Conservation (phyloP, 2,888 invertebrate genomes). For the Chloroclystis v-ata region DNA sequence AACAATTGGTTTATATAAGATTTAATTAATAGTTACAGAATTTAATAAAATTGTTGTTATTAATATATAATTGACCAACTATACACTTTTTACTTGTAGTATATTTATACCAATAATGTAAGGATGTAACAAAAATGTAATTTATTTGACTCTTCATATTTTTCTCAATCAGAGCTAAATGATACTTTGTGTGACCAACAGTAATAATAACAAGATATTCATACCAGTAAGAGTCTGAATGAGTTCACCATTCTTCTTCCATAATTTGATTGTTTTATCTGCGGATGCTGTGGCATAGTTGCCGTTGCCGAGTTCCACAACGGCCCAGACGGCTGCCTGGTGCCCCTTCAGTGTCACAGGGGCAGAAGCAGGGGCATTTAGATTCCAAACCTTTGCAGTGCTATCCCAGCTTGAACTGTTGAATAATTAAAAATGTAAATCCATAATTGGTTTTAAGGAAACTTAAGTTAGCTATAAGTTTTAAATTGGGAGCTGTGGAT, state of each 20-base stretch:
- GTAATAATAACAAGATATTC: background rate
- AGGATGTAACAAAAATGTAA: too few species aligned
- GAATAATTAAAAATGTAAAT: slow-evolving; percentile 8
- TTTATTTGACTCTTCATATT: too few species aligned
- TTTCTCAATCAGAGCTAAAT: too few species aligned
- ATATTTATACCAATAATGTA: too few species aligned
- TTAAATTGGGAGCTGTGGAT: too few species aligned
- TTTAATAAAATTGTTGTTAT: too few species aligned
- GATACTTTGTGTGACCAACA: too few species aligned
- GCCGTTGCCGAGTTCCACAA: slow-evolving; percentile 74
- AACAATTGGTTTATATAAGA: too few species aligned
- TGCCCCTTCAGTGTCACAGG: slow-evolving; percentile 82
- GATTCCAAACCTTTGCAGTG: slow-evolving; percentile 89
- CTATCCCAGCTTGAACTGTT: slow-evolving; percentile 96
- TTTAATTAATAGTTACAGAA: too few species aligned
- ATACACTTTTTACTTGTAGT: too few species aligned
- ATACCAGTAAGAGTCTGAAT: slow-evolving; percentile 81
- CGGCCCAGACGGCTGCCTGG: slow-evolving; percentile 92
- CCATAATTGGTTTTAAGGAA: background rate
- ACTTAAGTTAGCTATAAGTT: too few species aligned
- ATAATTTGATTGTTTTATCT: slow-evolving; percentile 92
- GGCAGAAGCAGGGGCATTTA: slow-evolving; percentile 73
- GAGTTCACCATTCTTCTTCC: slow-evolving; percentile 84
- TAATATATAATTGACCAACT: too few species aligned
- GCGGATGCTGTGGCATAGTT: slow-evolving; percentile 92